These are phyloP conservation scores for Apocrypta bakeri DNA, from an alignment of 1,140 invertebrate species.

Conservation along the genomic window DNA sequence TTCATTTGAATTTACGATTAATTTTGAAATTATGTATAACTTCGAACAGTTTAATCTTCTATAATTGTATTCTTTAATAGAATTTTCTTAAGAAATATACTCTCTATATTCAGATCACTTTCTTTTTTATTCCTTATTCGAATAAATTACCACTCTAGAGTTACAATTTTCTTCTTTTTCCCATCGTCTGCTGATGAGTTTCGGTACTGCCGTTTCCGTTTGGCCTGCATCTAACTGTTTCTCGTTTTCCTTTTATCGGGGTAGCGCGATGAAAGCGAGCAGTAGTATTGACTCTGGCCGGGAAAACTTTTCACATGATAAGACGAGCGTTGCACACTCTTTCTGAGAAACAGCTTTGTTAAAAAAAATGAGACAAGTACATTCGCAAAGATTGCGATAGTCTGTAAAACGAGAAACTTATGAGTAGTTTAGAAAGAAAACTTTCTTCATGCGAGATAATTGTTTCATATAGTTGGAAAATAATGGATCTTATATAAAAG, in stretches of 20 bases:
- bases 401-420: constrained; percentile 4
- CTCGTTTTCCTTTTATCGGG: constrained; percentile 11
- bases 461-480: constrained; percentile 12
- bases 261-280: constrained; percentile 40
- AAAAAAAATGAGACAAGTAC: not conserved
- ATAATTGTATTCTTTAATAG: too few relatives aligned
- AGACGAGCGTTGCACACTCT: constrained; percentile 6
- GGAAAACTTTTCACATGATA: constrained; percentile 55
- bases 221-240: constrained; percentile 37
- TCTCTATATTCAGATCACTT: too few relatives aligned
- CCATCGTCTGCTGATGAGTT: not conserved
- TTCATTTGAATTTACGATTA: not conserved
- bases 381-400: constrained; percentile 3
- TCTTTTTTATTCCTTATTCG: constrained; percentile 10
- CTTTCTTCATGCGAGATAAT: not conserved
- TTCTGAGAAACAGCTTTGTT: not conserved
- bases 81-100: too few relatives aligned
- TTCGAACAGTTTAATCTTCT: too few relatives aligned
- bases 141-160: not conserved
- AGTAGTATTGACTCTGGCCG: constrained; percentile 45
- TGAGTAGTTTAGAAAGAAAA: not conserved
- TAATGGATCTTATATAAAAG: not conserved
- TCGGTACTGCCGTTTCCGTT: constrained; percentile 1
- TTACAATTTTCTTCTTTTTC: not conserved
- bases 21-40: not conserved